Evolutionary conservation across 2,888 invertebrate species (phyloP).

Genomic region (Ellobium chinense): DNA sequence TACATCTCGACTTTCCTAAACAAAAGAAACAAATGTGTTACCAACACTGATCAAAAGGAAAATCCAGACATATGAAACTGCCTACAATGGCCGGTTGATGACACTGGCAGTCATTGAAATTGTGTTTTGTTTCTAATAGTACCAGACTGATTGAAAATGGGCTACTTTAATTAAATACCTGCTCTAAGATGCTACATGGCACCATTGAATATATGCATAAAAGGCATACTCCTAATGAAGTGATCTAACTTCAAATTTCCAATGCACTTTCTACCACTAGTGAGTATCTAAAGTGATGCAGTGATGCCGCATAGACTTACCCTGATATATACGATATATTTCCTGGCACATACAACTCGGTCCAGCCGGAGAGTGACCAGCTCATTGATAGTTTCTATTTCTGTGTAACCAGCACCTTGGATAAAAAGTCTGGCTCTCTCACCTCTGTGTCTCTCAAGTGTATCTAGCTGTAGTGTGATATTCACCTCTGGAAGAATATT

Average conservation of each 20-base stretch:
- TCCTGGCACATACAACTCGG: slow-evolving; percentile 36
- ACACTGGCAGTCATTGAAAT: no score
- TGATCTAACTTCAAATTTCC: no score
- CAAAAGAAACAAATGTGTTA: background rate
- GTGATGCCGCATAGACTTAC: no score
- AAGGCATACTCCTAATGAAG: no score
- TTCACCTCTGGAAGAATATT: slow-evolving; percentile 45
- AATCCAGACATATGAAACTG: background rate
- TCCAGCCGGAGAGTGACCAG: slow-evolving; percentile 41
- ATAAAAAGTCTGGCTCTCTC: slow-evolving; percentile 52
- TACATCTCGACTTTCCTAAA: slow-evolving; percentile 53
- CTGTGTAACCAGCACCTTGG: background rate
- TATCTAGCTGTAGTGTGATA: slow-evolving; percentile 51
- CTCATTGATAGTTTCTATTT: slow-evolving; percentile 41
- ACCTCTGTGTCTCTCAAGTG: slow-evolving; percentile 51
- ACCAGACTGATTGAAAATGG: background rate
- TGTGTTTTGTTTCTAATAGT: no score
- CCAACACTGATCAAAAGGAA: background rate
- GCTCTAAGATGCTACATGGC: no score
- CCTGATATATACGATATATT: slow-evolving; percentile 47
- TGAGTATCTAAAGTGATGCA: no score
- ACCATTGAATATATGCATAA: no score
- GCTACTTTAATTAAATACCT: no score
- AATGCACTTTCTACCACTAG: no score
- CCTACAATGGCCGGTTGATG: no score